Percentiles rank a stretch among this genome's conserved stretches.
These are phyloP conservation scores for Oppia nitens DNA, from an alignment of 1,140 invertebrate species.

Conservation along the genomic window DNA sequence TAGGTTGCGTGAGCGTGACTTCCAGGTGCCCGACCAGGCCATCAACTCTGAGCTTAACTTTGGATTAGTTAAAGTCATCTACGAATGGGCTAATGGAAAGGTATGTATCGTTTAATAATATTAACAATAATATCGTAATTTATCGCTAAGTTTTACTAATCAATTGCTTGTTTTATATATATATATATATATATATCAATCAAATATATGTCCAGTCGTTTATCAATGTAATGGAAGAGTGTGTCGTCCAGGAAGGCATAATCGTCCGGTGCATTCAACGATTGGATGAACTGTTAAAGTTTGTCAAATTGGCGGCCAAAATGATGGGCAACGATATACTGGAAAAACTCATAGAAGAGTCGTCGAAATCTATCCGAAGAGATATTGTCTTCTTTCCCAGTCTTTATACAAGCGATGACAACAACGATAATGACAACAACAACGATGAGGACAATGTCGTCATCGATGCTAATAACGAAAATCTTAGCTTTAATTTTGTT, in stretches of 20 bases:
- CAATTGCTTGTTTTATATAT: not conserved
- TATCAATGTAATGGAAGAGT: constrained; percentile 74
- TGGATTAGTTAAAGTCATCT: constrained; percentile 76
- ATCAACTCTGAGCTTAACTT: constrained; percentile 61
- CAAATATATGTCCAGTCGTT: constrained; percentile 47
- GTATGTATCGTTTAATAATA: constrained; percentile 29
- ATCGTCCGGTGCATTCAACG: constrained; percentile 95
- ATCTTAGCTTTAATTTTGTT: not conserved
- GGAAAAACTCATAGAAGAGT: constrained; percentile 86
- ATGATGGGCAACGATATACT: constrained; percentile 82
- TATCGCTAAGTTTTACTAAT: not conserved
- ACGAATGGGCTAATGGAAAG: constrained; percentile 83
- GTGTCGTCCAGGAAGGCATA: constrained; percentile 87
- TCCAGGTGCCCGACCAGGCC: constrained; percentile 34
- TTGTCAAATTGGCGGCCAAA: constrained; percentile 78
- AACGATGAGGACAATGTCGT: constrained; percentile 1
- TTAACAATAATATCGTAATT: not conserved
- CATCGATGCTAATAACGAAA: not conserved
- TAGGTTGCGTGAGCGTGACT: constrained; percentile 31
- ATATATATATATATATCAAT: constrained; percentile 6
- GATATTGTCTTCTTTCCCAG: constrained; percentile 97
- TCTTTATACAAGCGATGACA: constrained; percentile 45
- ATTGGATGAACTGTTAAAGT: constrained; percentile 74
- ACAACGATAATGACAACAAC: not conserved
- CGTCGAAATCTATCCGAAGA: constrained; percentile 75